These are phyloP conservation scores for Ataeniobius toweri DNA, from an alignment of 2,797 vertebrate species.

Conservation along the genomic window DNA sequence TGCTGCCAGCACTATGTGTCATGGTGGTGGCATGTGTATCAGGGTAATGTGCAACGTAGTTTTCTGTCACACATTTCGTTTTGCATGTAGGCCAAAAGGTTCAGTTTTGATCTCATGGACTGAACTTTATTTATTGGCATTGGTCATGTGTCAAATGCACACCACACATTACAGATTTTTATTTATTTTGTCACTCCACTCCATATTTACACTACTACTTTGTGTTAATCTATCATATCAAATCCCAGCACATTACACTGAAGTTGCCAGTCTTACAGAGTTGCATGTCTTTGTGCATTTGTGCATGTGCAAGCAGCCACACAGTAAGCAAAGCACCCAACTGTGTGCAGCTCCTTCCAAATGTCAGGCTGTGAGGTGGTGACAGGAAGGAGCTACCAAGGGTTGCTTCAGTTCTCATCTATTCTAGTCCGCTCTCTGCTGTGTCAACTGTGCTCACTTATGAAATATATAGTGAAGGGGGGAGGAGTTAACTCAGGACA, in stretches of 20 bases:
- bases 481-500: conserved; percentile 36
- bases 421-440: conserved; percentile 25
- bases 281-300: conserved; percentile 2
- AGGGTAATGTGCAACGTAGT: not conserved
- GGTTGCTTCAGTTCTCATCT: conserved; percentile 44
- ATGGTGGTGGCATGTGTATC: not conserved
- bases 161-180: not conserved
- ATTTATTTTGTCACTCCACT: not conserved
- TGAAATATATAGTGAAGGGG: conserved; percentile 18
- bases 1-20: not conserved
- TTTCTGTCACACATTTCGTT: not conserved
- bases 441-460: conserved; percentile 3
- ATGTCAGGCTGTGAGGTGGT: conserved; percentile 18
- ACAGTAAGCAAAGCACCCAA: not conserved
- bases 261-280: not conserved
- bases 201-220: not conserved
- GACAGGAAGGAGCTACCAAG: conserved; percentile 37
- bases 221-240: not conserved
- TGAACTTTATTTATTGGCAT: not conserved
- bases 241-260: not conserved
- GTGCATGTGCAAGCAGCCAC: conserved; percentile 2
- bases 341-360: conserved; percentile 22
- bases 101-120: not conserved
- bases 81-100: not conserved
- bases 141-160: not conserved